Conservation (phyloP, 2,113 vertebrate species). For the Odocoileus hemionus region DNA sequence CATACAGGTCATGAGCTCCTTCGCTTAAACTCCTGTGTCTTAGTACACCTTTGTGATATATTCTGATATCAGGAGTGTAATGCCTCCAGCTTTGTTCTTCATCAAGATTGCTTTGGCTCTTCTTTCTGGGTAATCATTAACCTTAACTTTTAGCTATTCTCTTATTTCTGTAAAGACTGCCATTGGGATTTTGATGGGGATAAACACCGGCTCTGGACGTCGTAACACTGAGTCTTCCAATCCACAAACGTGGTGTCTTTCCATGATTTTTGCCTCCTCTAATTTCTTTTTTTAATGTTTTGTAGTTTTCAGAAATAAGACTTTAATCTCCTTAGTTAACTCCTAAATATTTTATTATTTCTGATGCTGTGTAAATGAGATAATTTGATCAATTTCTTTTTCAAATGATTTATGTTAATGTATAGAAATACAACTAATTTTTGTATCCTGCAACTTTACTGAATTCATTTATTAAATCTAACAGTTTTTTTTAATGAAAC, state of each 20-base stretch:
- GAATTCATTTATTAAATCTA: not conserved
- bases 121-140: not conserved
- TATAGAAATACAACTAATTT: not conserved
- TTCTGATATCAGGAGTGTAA: not conserved
- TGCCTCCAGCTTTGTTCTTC: not conserved
- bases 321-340: not conserved
- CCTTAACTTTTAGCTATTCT: not conserved
- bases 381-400: not conserved
- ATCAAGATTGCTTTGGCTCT: not conserved
- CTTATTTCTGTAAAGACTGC: not conserved
- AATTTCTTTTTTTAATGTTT: not conserved
- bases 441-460: not conserved
- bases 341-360: not conserved
- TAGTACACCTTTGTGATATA: rapidly evolving
- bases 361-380: not conserved
- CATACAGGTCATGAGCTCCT: not conserved
- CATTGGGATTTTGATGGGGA: not conserved
- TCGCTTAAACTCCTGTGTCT: rapidly evolving
- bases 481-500: not conserved
- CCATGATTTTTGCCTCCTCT: not conserved
- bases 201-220: not conserved
- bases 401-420: not conserved
- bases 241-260: not conserved
- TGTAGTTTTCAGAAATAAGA: not conserved
- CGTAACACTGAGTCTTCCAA: not conserved